Conservation (phyloP, 2,797 vertebrate genomes). For the Agapornis canus region DNA sequence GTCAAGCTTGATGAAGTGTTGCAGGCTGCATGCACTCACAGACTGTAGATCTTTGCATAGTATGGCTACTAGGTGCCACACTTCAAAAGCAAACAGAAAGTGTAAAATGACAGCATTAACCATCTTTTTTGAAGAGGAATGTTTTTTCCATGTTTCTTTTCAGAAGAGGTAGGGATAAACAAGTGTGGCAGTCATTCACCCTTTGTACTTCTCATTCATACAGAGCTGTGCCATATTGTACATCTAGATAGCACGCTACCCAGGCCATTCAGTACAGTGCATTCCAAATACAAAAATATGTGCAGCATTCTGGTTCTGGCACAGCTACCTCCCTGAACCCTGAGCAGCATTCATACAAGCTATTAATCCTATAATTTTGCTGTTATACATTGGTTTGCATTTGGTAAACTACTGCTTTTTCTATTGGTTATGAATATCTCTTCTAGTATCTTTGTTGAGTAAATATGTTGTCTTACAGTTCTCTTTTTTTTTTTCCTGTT, state of each 20-base stretch:
- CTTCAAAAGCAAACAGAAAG: background rate
- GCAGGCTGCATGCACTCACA: background rate
- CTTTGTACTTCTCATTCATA: background rate
- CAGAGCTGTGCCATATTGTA: background rate
- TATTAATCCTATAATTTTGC: background rate
- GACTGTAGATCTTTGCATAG: fast-evolving
- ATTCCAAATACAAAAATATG: background rate
- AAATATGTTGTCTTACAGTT: background rate
- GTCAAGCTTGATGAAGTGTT: background rate
- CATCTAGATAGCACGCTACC: background rate
- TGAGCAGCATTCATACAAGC: background rate
- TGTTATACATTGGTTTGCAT: background rate
- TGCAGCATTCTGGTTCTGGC: background rate
- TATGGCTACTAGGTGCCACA: background rate
- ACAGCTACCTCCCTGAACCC: background rate
- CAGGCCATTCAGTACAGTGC: background rate
- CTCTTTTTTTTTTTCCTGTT: background rate
- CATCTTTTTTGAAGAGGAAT: background rate
- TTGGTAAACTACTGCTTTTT: background rate
- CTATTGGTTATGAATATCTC: background rate
- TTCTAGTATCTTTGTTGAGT: background rate
- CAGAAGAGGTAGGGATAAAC: background rate
- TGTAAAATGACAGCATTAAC: background rate
- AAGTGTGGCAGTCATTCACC: background rate
- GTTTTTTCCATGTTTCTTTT: background rate